phyloP scores from a whole-genome alignment of 2,113 vertebrate genomes.

The Nycticryphes semicollaris region DNA sequence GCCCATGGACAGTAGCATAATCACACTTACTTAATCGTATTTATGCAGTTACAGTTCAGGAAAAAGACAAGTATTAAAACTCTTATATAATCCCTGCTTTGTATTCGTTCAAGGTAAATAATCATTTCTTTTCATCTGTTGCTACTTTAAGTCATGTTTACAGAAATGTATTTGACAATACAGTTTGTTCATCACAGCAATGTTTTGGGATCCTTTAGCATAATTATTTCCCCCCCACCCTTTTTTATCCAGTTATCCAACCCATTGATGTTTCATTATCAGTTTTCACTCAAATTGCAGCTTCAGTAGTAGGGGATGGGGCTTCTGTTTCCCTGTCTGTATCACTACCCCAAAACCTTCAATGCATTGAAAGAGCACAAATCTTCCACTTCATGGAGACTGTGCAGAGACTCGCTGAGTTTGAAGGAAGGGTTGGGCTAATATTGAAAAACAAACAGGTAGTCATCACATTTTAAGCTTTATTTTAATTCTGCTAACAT shows the following conservation, averaged over 20 bases:
- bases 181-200: background rate
- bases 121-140: background rate
- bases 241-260: background rate
- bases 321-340: background rate
- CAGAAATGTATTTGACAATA: background rate
- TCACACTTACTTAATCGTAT: background rate
- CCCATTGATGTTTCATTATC: background rate
- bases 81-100: background rate
- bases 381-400: background rate
- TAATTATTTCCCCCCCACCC: background rate
- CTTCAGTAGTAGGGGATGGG: background rate
- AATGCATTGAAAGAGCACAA: background rate
- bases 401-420: background rate
- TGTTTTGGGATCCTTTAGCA: background rate
- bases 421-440: background rate
- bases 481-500: background rate
- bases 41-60: background rate
- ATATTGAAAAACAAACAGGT: background rate
- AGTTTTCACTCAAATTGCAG: background rate
- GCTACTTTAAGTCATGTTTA: background rate
- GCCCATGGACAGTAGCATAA: background rate
- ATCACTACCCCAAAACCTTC: background rate
- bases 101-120: background rate
- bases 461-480: background rate
- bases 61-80: background rate